Conservation (phyloP, 2,888 invertebrate species). For the Saturnia japonica region DNA sequence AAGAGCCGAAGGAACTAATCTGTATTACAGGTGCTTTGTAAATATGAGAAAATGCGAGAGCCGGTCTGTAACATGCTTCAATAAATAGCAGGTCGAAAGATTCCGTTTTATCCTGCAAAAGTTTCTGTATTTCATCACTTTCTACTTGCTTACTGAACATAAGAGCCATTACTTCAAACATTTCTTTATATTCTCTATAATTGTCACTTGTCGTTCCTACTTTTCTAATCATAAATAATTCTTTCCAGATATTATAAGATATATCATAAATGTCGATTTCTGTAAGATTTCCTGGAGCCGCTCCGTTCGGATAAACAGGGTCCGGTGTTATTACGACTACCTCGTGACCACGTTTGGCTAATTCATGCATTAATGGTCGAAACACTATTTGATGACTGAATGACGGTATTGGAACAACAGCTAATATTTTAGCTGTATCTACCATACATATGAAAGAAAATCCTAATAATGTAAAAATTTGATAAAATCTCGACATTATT, state of each 20-base stretch:
- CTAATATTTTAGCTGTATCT: conserved; percentile 55
- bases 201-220: neutral
- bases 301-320: conserved; percentile 46
- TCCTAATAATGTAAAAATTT: neutral
- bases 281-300: conserved; percentile 47
- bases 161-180: neutral
- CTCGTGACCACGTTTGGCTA: conserved; percentile 63
- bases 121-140: conserved; percentile 33
- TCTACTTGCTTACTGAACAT: neutral
- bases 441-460: neutral
- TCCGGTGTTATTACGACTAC: conserved; percentile 60
- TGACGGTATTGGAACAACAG: conserved; percentile 51
- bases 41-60: conserved; percentile 37
- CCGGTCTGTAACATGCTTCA: conserved; percentile 39
- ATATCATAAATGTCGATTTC: conserved; percentile 58
- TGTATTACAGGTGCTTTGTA: conserved; percentile 44
- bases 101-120: conserved; percentile 34
- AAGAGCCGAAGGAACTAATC: conserved; percentile 43
- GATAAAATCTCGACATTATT: neutral
- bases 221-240: conserved; percentile 19
- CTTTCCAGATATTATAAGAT: conserved; percentile 35
- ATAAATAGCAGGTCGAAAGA: conserved; percentile 49
- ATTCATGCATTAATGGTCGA: conserved; percentile 51
- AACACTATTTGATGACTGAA: conserved; percentile 66
- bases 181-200: neutral